Base-by-base conservation (phyloP, 2,888 invertebrate genomes). In the Pseudococcus jackbeardsleyi region DNA sequence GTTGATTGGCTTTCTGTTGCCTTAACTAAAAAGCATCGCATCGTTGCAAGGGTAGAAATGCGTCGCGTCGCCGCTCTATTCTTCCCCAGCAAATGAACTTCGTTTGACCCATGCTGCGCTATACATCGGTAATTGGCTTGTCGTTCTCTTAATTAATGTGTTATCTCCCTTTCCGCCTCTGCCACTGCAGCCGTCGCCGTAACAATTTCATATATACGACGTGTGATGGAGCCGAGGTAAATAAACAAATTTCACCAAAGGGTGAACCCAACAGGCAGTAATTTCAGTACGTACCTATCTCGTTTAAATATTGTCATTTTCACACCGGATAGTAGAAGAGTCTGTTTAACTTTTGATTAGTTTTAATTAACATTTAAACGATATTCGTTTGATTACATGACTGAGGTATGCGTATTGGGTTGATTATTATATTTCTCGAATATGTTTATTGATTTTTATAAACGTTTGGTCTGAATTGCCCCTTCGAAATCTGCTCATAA, bases 91-190 rank as follows among this genome's bases (percentile, higher is more conserved):
- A 88, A 88, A 82, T 79, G 26, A 88, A 82, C 88, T 88, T 88
- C 88, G 50, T 88, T 88, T 88, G 88, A 88, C 88, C 88, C 88
- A 88, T 82, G 79, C 88, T 88, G 88, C 79, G 88, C 82, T 50
- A 88, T 82, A 88, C 54, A 88, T 88, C 88, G 33, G 79, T 88
- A 88, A 88, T 88, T 88, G 88, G 88, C 88, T 88, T 50, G 88
- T 88, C 88, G 88, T 79, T 79, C 82, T 88, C 82, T 88, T 88
- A 88, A 88, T 88, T 88, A 88, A 88, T 88, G 88, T 77, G 88
- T 82, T 82, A 82, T 82, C 39, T 46, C 46, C 79, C 79, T 42
- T 46, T 46, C 46, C 79, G 79, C 72, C 33, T 9, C 33, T 33
- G 3, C 26, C 33, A 42, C 9, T 42, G 42, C 42, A 6, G 42